A percentile compares a stretch with the other conserved stretches of the same genome.
These are phyloP conservation scores for Kryptolebias marmoratus DNA, from an alignment of 2,113 vertebrate genomes.

Conservation along the genomic window DNA sequence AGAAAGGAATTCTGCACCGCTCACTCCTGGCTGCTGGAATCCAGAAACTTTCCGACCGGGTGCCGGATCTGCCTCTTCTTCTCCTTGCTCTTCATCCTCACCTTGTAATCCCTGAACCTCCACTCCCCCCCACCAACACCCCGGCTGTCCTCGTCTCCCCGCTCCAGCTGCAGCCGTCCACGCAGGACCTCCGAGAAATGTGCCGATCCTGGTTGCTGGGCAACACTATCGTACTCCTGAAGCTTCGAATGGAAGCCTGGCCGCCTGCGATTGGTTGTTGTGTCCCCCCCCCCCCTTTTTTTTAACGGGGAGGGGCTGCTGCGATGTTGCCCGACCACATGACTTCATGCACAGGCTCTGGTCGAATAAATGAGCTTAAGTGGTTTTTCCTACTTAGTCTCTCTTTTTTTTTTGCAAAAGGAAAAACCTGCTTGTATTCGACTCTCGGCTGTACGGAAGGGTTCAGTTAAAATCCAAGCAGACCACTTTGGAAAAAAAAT, in stretches of 20 bases:
- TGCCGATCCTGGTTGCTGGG: conserved; percentile 78
- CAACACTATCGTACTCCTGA: conserved; percentile 80
- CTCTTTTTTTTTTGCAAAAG: neutral
- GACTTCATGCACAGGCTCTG: conserved; percentile 49
- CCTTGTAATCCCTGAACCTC: conserved; percentile 26
- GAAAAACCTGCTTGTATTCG: conserved; percentile 5
- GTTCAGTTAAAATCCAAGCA: neutral
- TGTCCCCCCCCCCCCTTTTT: neutral
- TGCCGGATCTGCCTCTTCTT: neutral
- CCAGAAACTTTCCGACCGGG: conserved; percentile 62
- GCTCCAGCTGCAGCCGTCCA: conserved; percentile 70
- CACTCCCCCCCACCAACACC: conserved; percentile 38
- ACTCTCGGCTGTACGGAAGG: conserved; percentile 30
- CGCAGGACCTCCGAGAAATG: conserved; percentile 78
- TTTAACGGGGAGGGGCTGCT: conserved; percentile 60
- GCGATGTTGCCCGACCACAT: conserved; percentile 62
- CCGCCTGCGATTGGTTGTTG: conserved; percentile 59
- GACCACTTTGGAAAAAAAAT: neutral
- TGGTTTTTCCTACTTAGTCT: neutral
- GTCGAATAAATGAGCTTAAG: conserved; percentile 56
- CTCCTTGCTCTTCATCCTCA: conserved; percentile 16
- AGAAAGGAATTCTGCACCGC: conserved; percentile 34
- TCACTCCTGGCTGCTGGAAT: conserved; percentile 21
- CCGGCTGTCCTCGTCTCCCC: conserved; percentile 41
- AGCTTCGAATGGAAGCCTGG: conserved; percentile 75